Evolutionary conservation across 2,888 invertebrate genomes (phyloP).

Genomic region (Chloromyia formosa): DNA sequence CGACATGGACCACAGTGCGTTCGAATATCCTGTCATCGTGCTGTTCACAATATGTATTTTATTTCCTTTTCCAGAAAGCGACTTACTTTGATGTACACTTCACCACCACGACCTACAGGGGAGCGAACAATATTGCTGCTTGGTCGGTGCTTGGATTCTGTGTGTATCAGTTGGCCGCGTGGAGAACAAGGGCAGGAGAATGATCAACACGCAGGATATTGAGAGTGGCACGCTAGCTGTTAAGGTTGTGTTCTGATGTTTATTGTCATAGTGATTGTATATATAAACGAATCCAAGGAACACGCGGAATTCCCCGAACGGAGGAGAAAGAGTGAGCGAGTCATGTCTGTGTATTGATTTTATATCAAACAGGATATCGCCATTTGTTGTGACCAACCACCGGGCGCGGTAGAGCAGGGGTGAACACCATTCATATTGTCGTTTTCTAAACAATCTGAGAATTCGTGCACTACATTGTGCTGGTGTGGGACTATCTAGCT

Average conservation of each 20-base stretch:
- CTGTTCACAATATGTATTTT: constrained; percentile 4
- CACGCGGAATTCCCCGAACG: not conserved
- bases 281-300: not conserved
- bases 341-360: constrained; percentile 17
- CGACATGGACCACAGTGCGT: not conserved
- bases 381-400: not conserved
- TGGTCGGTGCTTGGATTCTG: not conserved
- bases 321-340: not conserved
- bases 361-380: constrained; percentile 12
- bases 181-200: constrained; percentile 9
- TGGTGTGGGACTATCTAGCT: not conserved
- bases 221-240: constrained; percentile 4
- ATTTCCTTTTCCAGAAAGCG: not conserved
- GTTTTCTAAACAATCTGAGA: constrained; percentile 35
- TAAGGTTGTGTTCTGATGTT: constrained; percentile 5
- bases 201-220: constrained; percentile 22
- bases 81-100: constrained; percentile 23
- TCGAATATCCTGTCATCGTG: constrained; percentile 6
- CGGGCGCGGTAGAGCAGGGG: not conserved
- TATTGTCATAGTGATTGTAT: not conserved
- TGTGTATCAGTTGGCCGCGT: not conserved
- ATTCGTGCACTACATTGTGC: constrained; percentile 17
- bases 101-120: constrained; percentile 42
- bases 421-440: constrained; percentile 16
- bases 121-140: not conserved